A percentile compares a stretch with the other conserved stretches of the same genome.
Evolutionary conservation across 2,888 invertebrate species (phyloP).

Genomic region (Reticulitermes lucifugus): DNA sequence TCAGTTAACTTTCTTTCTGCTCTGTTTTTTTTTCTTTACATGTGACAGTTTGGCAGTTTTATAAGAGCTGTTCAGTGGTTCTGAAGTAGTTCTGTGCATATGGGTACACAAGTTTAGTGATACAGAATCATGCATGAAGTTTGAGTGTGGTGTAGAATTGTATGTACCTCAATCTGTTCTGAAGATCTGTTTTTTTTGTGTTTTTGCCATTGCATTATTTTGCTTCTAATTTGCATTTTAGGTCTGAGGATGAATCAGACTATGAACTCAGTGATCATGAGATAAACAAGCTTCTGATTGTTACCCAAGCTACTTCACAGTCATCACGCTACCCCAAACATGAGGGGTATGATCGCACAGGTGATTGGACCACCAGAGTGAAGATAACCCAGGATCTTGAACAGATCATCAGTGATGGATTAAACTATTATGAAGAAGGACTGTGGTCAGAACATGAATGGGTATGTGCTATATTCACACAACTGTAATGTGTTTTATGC

Average conservation of each 20-base stretch:
- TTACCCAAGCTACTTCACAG: slow-evolving; percentile 77
- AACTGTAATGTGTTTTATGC: no score
- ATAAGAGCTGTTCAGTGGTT: no score
- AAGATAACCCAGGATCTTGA: slow-evolving; percentile 96
- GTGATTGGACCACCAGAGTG: slow-evolving; percentile 88
- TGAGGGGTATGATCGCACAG: slow-evolving; percentile 90
- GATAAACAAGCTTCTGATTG: slow-evolving; percentile 93
- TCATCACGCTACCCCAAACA: slow-evolving; percentile 78
- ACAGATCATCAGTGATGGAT: slow-evolving; percentile 96
- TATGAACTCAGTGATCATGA: slow-evolving; percentile 93
- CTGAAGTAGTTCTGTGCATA: no score
- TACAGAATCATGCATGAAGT: no score
- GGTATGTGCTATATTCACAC: slow-evolving; percentile 59
- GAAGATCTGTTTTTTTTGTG: no score
- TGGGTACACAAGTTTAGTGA: no score
- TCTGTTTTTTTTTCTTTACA: no score
- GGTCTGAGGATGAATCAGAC: slow-evolving; percentile 84
- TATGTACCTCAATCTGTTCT: no score
- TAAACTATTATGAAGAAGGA: slow-evolving; percentile 95
- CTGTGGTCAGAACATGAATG: slow-evolving; percentile 79
- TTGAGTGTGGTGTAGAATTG: no score
- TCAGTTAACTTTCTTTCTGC: no score
- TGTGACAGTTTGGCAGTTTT: no score
- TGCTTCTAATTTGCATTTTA: slow-evolving; percentile 58
- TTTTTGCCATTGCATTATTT: background rate